These are phyloP conservation scores for Pandemis corylana DNA, from an alignment of 2,888 invertebrate genomes.

Conservation along the genomic window DNA sequence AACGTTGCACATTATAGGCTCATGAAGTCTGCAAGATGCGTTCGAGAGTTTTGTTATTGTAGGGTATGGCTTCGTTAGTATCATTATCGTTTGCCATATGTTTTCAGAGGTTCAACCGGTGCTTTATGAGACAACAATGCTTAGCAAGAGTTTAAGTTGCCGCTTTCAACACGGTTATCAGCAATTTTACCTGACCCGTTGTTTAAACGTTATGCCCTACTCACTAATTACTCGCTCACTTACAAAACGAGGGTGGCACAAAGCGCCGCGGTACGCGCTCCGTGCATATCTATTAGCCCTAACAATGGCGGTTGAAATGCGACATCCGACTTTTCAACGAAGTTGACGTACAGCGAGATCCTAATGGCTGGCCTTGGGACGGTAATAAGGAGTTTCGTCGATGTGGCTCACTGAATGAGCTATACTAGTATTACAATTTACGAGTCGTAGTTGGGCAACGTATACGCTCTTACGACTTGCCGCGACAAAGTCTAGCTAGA, in stretches of 20 bases:
- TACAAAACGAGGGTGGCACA: conserved; percentile 39
- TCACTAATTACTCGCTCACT: conserved; percentile 39
- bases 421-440: conserved; percentile 17
- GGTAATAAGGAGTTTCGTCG: conserved; percentile 34
- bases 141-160: background rate
- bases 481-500: background rate
- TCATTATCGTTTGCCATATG: background rate
- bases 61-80: background rate
- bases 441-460: background rate
- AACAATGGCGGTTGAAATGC: conserved; percentile 30
- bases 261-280: conserved; percentile 32
- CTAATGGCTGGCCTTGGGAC: conserved; percentile 29
- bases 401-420: conserved; percentile 29
- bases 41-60: conserved; percentile 11
- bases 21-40: background rate
- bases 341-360: conserved; percentile 22
- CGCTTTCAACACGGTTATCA: conserved; percentile 17
- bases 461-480: background rate
- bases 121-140: background rate
- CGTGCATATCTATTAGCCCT: conserved; percentile 39
- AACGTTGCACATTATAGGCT: conserved; percentile 6
- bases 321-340: conserved; percentile 24
- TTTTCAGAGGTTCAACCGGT: background rate
- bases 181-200: conserved; percentile 21
- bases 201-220: conserved; percentile 37